Percentiles rank a stretch among this genome's conserved stretches.
Conservation (phyloP, 2,797 vertebrate species). For the Phalloptychus januarius region DNA sequence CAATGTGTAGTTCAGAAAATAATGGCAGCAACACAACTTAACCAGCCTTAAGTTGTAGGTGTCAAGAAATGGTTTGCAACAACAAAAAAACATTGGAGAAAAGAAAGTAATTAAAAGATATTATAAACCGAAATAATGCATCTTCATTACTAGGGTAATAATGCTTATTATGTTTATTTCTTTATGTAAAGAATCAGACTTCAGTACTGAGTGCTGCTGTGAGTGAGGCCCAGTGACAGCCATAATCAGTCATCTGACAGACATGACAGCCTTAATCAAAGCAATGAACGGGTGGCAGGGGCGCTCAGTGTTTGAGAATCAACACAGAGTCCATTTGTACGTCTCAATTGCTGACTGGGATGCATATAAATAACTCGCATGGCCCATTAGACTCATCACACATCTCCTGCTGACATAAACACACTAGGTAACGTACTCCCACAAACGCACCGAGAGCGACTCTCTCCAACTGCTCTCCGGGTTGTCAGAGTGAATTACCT, state of each 20-base stretch:
- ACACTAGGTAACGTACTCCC: slow-evolving; percentile 32
- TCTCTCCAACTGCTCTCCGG: slow-evolving; percentile 27
- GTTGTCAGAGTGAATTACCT: slow-evolving; percentile 73
- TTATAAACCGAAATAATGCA: slow-evolving; percentile 39
- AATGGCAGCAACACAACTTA: neutral
- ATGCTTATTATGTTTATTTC: slow-evolving; percentile 41
- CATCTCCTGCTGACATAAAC: slow-evolving; percentile 49
- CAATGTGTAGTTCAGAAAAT: neutral
- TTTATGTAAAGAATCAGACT: neutral
- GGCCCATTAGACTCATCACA: slow-evolving; percentile 68
- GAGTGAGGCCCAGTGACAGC: slow-evolving; percentile 47
- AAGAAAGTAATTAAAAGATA: neutral
- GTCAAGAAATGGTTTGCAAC: neutral
- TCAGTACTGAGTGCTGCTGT: slow-evolving; percentile 31
- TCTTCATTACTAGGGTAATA: slow-evolving; percentile 29
- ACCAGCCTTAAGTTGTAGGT: neutral
- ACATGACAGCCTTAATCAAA: slow-evolving; percentile 69
- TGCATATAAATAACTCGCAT: slow-evolving; percentile 67
- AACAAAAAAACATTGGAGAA: neutral
- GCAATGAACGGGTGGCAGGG: slow-evolving; percentile 46
- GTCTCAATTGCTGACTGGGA: slow-evolving; percentile 57
- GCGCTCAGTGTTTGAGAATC: slow-evolving; percentile 51
- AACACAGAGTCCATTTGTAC: slow-evolving; percentile 63
- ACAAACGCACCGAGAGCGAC: slow-evolving; percentile 9
- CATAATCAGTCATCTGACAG: slow-evolving; percentile 65